Evolutionary conservation across 2,888 invertebrate species (phyloP), one percentile per base, ranked within the genome.

Genomic region (Cephus pygmeus): DNA sequence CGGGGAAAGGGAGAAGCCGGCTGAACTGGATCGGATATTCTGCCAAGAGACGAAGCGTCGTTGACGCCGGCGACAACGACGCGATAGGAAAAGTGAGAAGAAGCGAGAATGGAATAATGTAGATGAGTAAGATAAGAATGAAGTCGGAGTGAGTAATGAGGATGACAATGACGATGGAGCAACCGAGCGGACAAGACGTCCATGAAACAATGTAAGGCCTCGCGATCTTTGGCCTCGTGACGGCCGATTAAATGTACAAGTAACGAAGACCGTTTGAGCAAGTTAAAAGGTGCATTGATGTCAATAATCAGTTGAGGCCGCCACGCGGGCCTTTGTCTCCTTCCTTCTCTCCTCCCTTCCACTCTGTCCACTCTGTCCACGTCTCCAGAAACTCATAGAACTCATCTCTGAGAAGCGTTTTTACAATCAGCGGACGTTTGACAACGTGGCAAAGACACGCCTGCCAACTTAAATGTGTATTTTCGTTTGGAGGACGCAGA

Each of bases 261-360:
- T 81, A 84, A 84, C 83, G 81, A 85, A 75, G 85, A 85, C 81
- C 84, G 80, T 87, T 86, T 85, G 83, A 86, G 85, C 86, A 84
- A 85, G 82, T 86, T 87, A 84, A 87, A 81, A 86, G 86, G 85
- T 87, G 85, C 84, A 85, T 86, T 83, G 81, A 84, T 84, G 87
- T 87, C 84, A 87, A 87, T 84, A 84, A 85, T 85, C 84, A 81
- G 79, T 80, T 82, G 83, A 81, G 79, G 77, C 11, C 40, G 40
- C 40, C 15, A 40, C 23, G 40, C 40, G 40, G 40, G 40, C 1
- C 15, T 40, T 40, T 40, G 15, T 40, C 40, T 35, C 11, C 35
- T 35, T 23, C 15, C 34, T 34, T 6, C 33, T 34, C 33, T 34
- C 33, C 33, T 4, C 33, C 4, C 4, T 0, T 34, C 6, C 34